phyloP scores from a whole-genome alignment of 30 jellyfish, hydroid and myxozoan genomes.

The Aurelia aurita region DNA sequence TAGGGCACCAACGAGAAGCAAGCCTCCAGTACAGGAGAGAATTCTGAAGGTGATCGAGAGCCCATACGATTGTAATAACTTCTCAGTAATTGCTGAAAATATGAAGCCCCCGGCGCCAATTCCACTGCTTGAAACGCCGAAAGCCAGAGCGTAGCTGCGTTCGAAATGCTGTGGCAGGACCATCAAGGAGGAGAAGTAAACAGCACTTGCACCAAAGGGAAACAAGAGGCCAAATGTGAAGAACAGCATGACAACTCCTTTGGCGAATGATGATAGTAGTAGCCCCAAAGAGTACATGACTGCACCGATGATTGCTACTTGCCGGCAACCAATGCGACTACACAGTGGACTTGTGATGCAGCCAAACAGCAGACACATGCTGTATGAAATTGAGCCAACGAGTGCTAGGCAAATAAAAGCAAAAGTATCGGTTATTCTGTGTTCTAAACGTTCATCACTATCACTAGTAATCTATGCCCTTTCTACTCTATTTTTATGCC shows the following conservation, averaged over 20 bases:
- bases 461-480: no score
- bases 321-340: constrained; percentile 70
- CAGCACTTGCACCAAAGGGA: constrained; percentile 74
- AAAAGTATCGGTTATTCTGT: no score
- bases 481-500: no score
- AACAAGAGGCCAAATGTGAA: constrained; percentile 64
- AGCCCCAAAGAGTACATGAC: constrained; percentile 59
- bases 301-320: constrained; percentile 67
- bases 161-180: constrained; percentile 76
- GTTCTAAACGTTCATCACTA: no score
- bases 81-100: constrained; percentile 57
- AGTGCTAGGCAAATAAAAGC: constrained; percentile 31
- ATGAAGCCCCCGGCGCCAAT: constrained; percentile 80
- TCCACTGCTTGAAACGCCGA: constrained; percentile 80
- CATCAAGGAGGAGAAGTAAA: constrained; percentile 67
- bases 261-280: constrained; percentile 60
- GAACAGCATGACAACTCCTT: constrained; percentile 58
- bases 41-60: constrained; percentile 44
- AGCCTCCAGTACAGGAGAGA: constrained; percentile 17
- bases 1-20: constrained; percentile 61
- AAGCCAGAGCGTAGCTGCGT: constrained; percentile 51
- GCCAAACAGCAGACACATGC: constrained; percentile 71
- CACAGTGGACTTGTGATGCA: constrained; percentile 76
- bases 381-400: constrained; percentile 80
- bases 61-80: constrained; percentile 38